Conservation (phyloP, 1,140 invertebrate genomes). For the Mactra quadrangularis region DNA sequence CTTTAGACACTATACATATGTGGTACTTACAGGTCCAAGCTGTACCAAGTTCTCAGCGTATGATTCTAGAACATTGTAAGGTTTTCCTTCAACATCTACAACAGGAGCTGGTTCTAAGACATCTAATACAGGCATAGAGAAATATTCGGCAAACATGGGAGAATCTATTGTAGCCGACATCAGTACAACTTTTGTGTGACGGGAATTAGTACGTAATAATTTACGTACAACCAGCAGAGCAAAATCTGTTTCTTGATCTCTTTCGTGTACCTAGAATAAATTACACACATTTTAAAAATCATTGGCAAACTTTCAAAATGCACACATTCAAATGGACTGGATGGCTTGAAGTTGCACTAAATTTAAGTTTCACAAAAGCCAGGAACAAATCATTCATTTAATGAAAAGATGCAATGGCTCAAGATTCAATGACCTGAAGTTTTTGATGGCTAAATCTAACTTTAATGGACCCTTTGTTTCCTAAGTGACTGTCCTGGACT, state of each 20-base stretch:
- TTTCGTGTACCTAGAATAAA: conserved; percentile 80
- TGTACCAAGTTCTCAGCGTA: conserved; percentile 78
- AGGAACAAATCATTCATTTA: too few species aligned
- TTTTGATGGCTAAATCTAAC: too few species aligned
- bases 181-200: conserved; percentile 87
- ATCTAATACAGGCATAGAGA: conserved; percentile 74
- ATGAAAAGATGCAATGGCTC: too few species aligned
- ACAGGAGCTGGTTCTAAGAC: conserved; percentile 79
- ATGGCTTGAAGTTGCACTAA: background rate
- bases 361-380: background rate
- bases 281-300: background rate
- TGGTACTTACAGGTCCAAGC: conserved; percentile 74
- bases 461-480: too few species aligned
- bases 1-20: too few species aligned
- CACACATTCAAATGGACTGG: too few species aligned
- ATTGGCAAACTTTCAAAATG: background rate
- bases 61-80: conserved; percentile 77
- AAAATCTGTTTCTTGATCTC: conserved; percentile 83
- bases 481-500: too few species aligned
- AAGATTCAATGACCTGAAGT: too few species aligned
- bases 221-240: conserved; percentile 80
- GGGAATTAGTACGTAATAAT: conserved; percentile 78
- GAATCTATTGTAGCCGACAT: conserved; percentile 84
- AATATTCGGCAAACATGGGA: conserved; percentile 80
- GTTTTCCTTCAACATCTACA: conserved; percentile 76